Conservation (phyloP, 2,113 vertebrate species). For the Laticauda colubrina region DNA sequence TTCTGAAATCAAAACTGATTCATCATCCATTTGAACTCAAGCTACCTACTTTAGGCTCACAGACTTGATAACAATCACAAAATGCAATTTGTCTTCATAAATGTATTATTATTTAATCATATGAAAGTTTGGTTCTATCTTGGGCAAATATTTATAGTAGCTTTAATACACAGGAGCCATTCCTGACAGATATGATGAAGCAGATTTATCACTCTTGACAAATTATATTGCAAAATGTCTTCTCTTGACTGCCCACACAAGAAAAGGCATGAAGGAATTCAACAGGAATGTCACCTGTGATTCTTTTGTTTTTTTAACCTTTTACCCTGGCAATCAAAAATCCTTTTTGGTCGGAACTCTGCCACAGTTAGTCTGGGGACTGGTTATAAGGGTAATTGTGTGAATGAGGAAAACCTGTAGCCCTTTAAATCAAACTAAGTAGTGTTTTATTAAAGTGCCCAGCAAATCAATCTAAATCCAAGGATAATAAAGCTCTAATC, state of each 20-base stretch:
- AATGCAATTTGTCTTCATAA: slow-evolving; percentile 84
- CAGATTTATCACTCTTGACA: slow-evolving; percentile 90
- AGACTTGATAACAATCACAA: slow-evolving; percentile 75
- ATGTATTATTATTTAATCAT: slow-evolving; percentile 77
- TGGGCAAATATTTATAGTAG: slow-evolving; percentile 89
- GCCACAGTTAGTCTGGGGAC: slow-evolving; percentile 60
- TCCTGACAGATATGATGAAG: slow-evolving; percentile 83
- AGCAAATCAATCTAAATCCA: slow-evolving; percentile 99
- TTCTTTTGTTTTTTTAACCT: slow-evolving; percentile 69
- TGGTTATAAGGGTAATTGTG: slow-evolving; percentile 86
- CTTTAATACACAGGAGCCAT: slow-evolving; percentile 87
- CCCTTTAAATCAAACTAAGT: slow-evolving; percentile 94
- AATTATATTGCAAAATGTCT: slow-evolving; percentile 78
- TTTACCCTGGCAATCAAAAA: slow-evolving; percentile 77
- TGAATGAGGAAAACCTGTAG: slow-evolving; percentile 83
- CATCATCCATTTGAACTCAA: slow-evolving; percentile 73
- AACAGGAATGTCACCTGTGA: slow-evolving; percentile 90
- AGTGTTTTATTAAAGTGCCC: slow-evolving; percentile 98
- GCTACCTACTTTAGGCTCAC: slow-evolving; percentile 71
- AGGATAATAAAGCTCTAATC: slow-evolving; percentile 99
- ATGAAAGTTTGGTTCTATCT: slow-evolving; percentile 81
- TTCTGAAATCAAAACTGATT: slow-evolving; percentile 74
- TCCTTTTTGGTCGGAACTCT: slow-evolving; percentile 44
- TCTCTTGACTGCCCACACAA: slow-evolving; percentile 78
- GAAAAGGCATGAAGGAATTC: slow-evolving; percentile 64